Evolutionary conservation across 2,113 vertebrate genomes (phyloP).

Genomic region (Calyptomena viridis): DNA sequence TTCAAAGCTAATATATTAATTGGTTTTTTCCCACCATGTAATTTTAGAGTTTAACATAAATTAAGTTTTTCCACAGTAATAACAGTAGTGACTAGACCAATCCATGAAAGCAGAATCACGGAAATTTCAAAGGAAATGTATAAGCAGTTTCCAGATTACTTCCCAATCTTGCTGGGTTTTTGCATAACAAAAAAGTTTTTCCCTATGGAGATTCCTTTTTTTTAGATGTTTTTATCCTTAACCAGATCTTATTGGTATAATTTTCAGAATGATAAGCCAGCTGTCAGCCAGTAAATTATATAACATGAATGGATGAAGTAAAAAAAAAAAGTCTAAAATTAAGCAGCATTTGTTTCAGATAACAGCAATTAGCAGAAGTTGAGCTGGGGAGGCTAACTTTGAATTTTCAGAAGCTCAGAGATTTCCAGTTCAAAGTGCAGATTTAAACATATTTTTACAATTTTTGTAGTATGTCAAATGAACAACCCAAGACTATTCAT

Average conservation of each 20-base stretch:
- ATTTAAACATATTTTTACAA: background rate
- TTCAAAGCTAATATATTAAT: constrained; percentile 13
- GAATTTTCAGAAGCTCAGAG: background rate
- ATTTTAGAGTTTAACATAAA: constrained; percentile 36
- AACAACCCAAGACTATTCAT: background rate
- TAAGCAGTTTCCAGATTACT: background rate
- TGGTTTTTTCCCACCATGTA: background rate
- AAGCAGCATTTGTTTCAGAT: background rate
- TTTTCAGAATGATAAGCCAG: constrained; percentile 15
- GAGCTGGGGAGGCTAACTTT: too few relatives aligned
- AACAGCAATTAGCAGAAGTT: background rate
- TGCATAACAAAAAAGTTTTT: background rate
- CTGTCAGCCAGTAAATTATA: background rate
- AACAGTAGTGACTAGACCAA: background rate
- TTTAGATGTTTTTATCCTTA: background rate
- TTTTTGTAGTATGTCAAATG: background rate
- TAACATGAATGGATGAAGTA: background rate
- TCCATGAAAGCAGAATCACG: background rate
- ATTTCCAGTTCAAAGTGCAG: background rate
- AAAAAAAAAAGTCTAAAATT: background rate
- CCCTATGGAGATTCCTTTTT: background rate
- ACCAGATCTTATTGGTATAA: background rate
- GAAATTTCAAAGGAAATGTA: constrained; percentile 14
- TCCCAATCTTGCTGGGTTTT: constrained; percentile 3
- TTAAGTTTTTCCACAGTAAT: constrained; percentile 14